Base-by-base conservation (phyloP, 2,797 vertebrate species). In the Girardinus metallicus region DNA sequence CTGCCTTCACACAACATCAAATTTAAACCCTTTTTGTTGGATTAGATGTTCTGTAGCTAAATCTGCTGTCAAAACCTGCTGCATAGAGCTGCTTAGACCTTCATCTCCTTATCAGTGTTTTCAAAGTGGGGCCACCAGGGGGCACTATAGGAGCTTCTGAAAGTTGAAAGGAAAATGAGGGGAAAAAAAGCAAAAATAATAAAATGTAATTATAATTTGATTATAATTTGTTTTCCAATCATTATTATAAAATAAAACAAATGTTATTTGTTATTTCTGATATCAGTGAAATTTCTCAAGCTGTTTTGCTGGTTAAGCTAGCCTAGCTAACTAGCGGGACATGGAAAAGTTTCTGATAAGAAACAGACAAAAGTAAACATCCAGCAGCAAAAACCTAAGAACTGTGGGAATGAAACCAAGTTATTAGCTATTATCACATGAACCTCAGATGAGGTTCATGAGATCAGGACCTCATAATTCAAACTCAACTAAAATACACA, bases 1-100 rank as follows among this genome's bases (percentile, higher is more conserved):
- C 85, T 79, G 86, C 43, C 23, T 82, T 79, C 26, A 80, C 36
- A 39, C n/a, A 72, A 21, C 66, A 26, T 76, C 75, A 10, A 9
- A 68, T 41, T 2, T n/a, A 51, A 71, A 49, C 23, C 1, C n/a
- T 49, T 51, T 51, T 49, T 34, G 18, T 74, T 39, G 16, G 31
- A 81, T 71, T 64, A 23, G 43, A n/a, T 41, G 55, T 53, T 77
- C 49, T 53, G 41, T n/a, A 39, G 9, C 31, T 62, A 62, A 62
- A 62, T 18, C 60, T 62, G 60, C 57, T 29, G 49, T 13, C 12
- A 55, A 13, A 57, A n/a, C 26, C 23, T 57, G 53, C 55, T 31
- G 55, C n/a, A 60, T 31, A 29, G 11, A 29, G 26, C 55, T 2
- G n/a, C n/a, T 60, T 29, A 29, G 12, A 60, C n/a, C 11, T 60